Base-by-base conservation (phyloP, 2,113 vertebrate species). In the Cricetomys ansorgei region DNA sequence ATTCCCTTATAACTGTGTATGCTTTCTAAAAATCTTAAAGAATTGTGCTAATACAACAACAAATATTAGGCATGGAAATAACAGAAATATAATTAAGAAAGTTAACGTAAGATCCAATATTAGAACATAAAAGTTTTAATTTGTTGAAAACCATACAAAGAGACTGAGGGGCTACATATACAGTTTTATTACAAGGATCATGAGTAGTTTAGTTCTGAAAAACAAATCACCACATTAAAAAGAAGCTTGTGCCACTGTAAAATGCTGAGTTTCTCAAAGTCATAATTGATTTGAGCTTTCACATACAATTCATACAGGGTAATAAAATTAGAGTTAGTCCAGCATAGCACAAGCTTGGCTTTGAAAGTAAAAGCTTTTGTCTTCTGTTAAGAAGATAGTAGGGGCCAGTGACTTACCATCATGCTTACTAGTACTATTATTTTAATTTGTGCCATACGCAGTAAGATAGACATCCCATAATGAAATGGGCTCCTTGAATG, bases 321-420 rank as follows among this genome's bases (percentile, higher is more conserved):
- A 15, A 87, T 69, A 91, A 92, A 92, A 85, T 57, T 65, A 87
- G 43, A 80, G 29, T 86, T 85, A 62, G 9, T 88, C 9, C n/a
- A 64, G 16, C 16, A n/a, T 53, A 75, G 89, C 73, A 23, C 31
- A 65, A 23, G 31, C 27, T n/a, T 3, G 57, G 7, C 0, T 80
- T 88, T 94, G 29, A 89, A 23, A 94, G 13, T 59, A 87, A 92
- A 85, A 50, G 21, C 12, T 76, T 31, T 62, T 70, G 55, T 50
- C 37, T 57, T 88, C 5, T 59, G 62, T 92, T 85, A 55, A 55
- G 21, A 91, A 76, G 29, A 76, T 76, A 34, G 9, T 11, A 27
- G 23, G 19, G 19, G 27, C 89, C 87, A 76, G 62, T 70, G 62
- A 34, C 62, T 55, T 34, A 48, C 19, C 67, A 72, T 62, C 3